phyloP scores from a whole-genome alignment of 1,140 invertebrate species.

The Drosophila fuyamai region DNA sequence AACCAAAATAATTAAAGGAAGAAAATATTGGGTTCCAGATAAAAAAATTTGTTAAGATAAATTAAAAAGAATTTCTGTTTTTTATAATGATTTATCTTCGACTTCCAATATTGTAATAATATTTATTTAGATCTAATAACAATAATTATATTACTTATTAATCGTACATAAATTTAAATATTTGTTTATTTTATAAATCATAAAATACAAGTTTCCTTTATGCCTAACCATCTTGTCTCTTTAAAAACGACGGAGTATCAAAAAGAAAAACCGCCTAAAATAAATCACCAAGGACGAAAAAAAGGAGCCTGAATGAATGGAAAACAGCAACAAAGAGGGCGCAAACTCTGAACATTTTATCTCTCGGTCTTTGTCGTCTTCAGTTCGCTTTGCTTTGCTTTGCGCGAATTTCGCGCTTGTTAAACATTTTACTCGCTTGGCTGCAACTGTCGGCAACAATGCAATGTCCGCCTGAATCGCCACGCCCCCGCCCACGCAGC shows the following conservation, averaged over 20 bases:
- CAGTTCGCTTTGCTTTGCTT: slow-evolving; percentile 22
- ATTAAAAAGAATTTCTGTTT: too few relatives aligned
- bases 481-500: slow-evolving; percentile 3
- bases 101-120: too few relatives aligned
- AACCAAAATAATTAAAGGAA: too few relatives aligned
- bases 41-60: too few relatives aligned
- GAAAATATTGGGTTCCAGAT: too few relatives aligned
- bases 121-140: too few relatives aligned
- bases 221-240: too few relatives aligned
- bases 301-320: not conserved
- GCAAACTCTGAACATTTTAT: slow-evolving; percentile 42
- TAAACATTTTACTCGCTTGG: slow-evolving; percentile 73
- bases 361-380: slow-evolving; percentile 40
- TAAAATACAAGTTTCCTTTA: not conserved
- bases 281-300: slow-evolving; percentile 36
- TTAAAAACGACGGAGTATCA: slow-evolving; percentile 4
- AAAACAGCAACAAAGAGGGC: slow-evolving; percentile 3
- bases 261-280: slow-evolving; percentile 30
- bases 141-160: too few relatives aligned
- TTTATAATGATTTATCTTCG: too few relatives aligned
- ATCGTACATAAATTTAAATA: too few relatives aligned
- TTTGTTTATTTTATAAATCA: not conserved
- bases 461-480: slow-evolving; percentile 55
- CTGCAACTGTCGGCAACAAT: slow-evolving; percentile 70
- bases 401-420: slow-evolving; percentile 70